Base-by-base conservation (phyloP, 2,888 invertebrate species). In the Plemyria rubiginata region DNA sequence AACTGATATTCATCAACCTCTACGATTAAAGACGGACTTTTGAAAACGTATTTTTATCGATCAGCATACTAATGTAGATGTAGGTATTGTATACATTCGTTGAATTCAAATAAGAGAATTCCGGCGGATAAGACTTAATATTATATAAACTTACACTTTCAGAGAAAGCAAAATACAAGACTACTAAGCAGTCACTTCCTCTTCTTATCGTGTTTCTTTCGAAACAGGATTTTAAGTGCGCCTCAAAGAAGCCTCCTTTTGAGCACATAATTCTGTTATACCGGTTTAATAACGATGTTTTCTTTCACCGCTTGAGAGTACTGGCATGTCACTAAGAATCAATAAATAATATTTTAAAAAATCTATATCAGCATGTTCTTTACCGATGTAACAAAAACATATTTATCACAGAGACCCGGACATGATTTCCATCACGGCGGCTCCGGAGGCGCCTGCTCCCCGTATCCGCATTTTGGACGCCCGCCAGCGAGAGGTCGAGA, bases 381-480 rank as follows among this genome's bases (percentile, higher is more conserved):
- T 49, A 22, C 29, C 12, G 9, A 60, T 29, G 28, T 49, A 16
- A 40, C 32, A 8, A 32, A 15, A 22, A 2, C 43, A 52, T 46
- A 4, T 22, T 55, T 65, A 66, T 79, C 80, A 15, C 90, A 96
- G 97, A 85, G 98, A 98, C 91, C 98, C 98, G 65, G 98, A 98
- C 90, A 98, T 98, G 96, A 98, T 98, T 81, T 98, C 98, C 82
- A 98, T 98, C 85, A 98, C 98, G 32, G 98, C 98, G 40, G 98
- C 98, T 15, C 98, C 98, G 0, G 98, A 98, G 91, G 98, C 98
- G 28, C 98, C 98, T 50, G 97, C 98, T 72, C 98, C 98, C 81
- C 96, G 97, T 81, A 98, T 98, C 79, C 96, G 97, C 72, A 98
- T 98, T 80, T 93, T 98, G 88, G 98, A 98, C 87, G 95, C 95